phyloP scores from a whole-genome alignment of 2,113 vertebrate species.

The Strigops habroptila region DNA sequence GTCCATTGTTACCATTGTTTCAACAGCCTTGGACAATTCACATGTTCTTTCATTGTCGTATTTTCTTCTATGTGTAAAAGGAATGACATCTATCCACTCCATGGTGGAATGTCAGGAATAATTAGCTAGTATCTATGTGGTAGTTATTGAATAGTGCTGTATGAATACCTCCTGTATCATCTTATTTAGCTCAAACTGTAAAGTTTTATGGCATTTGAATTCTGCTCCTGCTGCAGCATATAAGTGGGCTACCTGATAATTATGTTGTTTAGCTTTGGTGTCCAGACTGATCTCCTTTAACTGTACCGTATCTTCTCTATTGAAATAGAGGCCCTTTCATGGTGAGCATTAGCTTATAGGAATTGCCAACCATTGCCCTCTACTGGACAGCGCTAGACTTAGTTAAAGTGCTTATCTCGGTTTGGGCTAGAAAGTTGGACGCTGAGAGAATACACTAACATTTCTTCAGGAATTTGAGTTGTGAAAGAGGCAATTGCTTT shows the following conservation, averaged over 20 bases:
- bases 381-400: not conserved
- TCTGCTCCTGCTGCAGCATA: not conserved
- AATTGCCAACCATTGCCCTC: slow-evolving; percentile 27
- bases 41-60: not conserved
- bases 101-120: not conserved
- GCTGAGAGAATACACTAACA: not conserved
- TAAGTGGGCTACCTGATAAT: not conserved
- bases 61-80: not conserved
- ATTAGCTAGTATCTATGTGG: not conserved
- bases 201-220: not conserved
- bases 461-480: not conserved
- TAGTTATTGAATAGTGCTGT: not conserved
- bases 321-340: not conserved
- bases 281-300: not conserved
- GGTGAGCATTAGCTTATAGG: not conserved
- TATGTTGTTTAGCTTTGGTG: not conserved
- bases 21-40: not conserved
- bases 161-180: not conserved
- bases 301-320: not conserved
- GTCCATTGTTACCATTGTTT: not conserved
- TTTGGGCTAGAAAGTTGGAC: not conserved
- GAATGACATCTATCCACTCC: not conserved
- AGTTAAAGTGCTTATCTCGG: not conserved
- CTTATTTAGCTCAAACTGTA: not conserved
- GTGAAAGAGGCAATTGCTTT: not conserved